Percentiles rank a stretch among this genome's conserved stretches.
These are phyloP conservation scores for Halcyon chelicuti DNA, from an alignment of 2,797 vertebrate genomes.

Conservation along the genomic window DNA sequence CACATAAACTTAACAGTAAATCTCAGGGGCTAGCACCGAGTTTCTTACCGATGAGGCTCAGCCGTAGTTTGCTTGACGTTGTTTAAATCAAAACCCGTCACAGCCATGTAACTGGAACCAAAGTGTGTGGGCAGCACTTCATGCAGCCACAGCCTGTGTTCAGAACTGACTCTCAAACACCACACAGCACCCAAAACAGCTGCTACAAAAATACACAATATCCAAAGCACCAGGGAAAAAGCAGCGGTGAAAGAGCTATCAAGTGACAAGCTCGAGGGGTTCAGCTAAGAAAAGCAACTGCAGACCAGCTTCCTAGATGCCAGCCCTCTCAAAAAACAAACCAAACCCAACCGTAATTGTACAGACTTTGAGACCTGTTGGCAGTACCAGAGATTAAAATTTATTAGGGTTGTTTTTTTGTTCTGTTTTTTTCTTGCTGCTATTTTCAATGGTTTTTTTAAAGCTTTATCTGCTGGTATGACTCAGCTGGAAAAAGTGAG, in stretches of 20 bases:
- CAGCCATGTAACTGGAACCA: not conserved
- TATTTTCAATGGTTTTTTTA: not conserved
- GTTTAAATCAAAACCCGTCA: not conserved
- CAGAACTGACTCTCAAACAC: not conserved
- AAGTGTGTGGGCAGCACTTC: not conserved
- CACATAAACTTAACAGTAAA: not conserved
- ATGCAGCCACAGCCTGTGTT: not conserved
- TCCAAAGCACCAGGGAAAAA: not conserved
- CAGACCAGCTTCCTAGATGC: not conserved
- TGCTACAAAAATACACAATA: not conserved
- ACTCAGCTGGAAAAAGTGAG: conserved; percentile 55
- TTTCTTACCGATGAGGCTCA: not conserved
- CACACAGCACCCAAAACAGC: not conserved
- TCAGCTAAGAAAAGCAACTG: conserved; percentile 34
- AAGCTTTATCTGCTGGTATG: conserved; percentile 4
- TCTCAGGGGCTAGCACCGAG: not conserved
- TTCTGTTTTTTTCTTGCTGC: not conserved
- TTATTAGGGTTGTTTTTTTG: not conserved
- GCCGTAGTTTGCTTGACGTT: not conserved
- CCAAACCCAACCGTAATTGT: not conserved
- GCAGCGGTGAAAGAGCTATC: not conserved
- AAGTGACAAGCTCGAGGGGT: not conserved
- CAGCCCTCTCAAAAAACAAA: not conserved
- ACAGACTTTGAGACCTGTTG: not conserved
- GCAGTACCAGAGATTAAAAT: not conserved